These are phyloP conservation scores for Lathronympha strigana DNA, from an alignment of 2,888 invertebrate species.

Conservation along the genomic window DNA sequence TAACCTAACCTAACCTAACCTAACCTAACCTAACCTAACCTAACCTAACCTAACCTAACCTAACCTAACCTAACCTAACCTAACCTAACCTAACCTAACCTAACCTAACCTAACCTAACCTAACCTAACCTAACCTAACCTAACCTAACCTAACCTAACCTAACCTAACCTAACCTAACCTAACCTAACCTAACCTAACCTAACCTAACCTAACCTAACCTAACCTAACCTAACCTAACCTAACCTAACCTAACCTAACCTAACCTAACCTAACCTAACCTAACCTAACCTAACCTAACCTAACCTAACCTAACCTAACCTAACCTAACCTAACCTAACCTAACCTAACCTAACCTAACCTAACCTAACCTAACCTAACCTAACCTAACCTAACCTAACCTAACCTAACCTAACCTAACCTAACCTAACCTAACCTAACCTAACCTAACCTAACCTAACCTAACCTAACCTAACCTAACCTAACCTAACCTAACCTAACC, in stretches of 20 bases:
- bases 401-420: conserved; percentile 6
- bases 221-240: conserved; percentile 10
- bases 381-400: conserved; percentile 6
- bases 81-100: conserved; percentile 10
- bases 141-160: conserved; percentile 9
- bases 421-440: conserved; percentile 6
- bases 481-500: conserved; percentile 6
- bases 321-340: conserved; percentile 6
- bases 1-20: conserved; percentile 10
- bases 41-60: conserved; percentile 9
- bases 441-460: conserved; percentile 6
- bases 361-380: conserved; percentile 1
- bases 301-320: neutral
- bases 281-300: neutral
- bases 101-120: conserved; percentile 10
- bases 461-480: conserved; percentile 6
- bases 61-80: conserved; percentile 9
- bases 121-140: conserved; percentile 9
- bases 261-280: conserved; percentile 9
- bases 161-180: conserved; percentile 9
- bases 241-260: conserved; percentile 9
- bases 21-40: conserved; percentile 9
- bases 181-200: conserved; percentile 9
- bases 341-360: neutral
- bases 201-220: conserved; percentile 10